Evolutionary conservation across 2,113 vertebrate genomes (phyloP), one percentile per base, ranked within the genome.

Genomic region (Ardeotis arabs): DNA sequence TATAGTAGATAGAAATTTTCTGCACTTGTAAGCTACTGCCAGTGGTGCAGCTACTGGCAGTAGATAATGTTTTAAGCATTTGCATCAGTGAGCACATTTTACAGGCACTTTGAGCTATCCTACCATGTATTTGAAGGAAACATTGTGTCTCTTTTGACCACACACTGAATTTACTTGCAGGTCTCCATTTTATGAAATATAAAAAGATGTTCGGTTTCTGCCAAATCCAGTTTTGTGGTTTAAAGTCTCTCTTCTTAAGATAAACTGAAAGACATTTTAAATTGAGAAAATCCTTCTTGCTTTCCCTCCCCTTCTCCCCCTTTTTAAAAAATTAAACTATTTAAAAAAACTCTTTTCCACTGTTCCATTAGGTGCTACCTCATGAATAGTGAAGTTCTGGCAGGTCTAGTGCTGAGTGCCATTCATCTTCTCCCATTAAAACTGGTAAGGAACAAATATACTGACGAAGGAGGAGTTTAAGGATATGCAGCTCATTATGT

Each of bases 21-120:
- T 93, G 94, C 94, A 33, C 84, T 97, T 96, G 75, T 94, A 85
- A 91, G 96, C 92, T 84, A 87, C 81, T 95, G 90, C 93, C 96
- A 77, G 79, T 96, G 94, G 96, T 97, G 90, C 80, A 97, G 97
- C 97, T 96, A 91, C 69, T 94, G 93, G 90, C 94, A 81, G 69
- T 89, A 90, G 77, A 94, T 96, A 95, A 97, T 97, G 93, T 95
- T 95, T 96, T 92, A 94, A 93, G 83, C 83, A 59, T 96, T 92
- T 97, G 97, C 84, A 96, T 92, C 84, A 97, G 58, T 95, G 96
- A 97, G 84, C 95, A 93, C 89, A 97, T 97, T 97, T 97, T 76
- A 89, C 96, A 96, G 95, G 69, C 69, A 72, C 68, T 96, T 96
- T 95, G 73, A 97, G 96, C 91, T 94, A 94, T 77, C 91, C 92